Evolutionary conservation across 2,888 invertebrate genomes (phyloP), one percentile per base, ranked within the genome.

Genomic region (Hypsopygia costalis): DNA sequence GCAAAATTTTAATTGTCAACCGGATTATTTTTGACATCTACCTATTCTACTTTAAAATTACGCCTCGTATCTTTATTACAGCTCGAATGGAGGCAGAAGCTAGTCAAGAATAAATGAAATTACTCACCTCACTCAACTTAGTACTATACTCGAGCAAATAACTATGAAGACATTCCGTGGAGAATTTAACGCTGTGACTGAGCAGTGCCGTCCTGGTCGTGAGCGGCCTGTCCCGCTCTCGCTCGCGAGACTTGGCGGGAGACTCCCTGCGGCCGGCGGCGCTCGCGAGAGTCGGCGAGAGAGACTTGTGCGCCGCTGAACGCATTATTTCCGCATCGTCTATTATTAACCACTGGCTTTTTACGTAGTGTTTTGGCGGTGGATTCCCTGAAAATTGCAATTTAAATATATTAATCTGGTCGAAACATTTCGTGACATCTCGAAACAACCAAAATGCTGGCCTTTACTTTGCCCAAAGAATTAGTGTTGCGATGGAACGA

Each of bases 131-230:
- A 45, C 91, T 91, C 9, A 91, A 54, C 50, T 68, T 77, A n/a
- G 82, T 90, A 44, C 89, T 88, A 2, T 81, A 86, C 37, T 88
- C 83, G 43, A 91, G 62, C 30, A 91, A 51, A 27, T 87, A 85
- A n/a, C 68, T 86, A 52, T 90, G 90, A 11, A 90, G 51, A 30
- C 83, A 81, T 1, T 82, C 83, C 0, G 83, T 75, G 0, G 86
- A 79, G 41, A 90, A 91, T 55, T 86, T 86, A 21, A 89, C 59
- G 0, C 89, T 68, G 1, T 62, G 52, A 25, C 72, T 81, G 12
- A 85, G 42, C 25, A 91, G 58, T 1, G 63, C 69, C 3, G 71
- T 66, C 0, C 90, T 74, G 4, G 63, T 79, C 25, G 69, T 59
- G 8, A 86, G 62, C 2, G 31, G 6, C 1, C 38, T 29, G 1